A percentile compares a stretch with the other conserved stretches of the same genome.
phyloP scores from a whole-genome alignment of 2,113 vertebrate genomes.

The Uria lomvia region DNA sequence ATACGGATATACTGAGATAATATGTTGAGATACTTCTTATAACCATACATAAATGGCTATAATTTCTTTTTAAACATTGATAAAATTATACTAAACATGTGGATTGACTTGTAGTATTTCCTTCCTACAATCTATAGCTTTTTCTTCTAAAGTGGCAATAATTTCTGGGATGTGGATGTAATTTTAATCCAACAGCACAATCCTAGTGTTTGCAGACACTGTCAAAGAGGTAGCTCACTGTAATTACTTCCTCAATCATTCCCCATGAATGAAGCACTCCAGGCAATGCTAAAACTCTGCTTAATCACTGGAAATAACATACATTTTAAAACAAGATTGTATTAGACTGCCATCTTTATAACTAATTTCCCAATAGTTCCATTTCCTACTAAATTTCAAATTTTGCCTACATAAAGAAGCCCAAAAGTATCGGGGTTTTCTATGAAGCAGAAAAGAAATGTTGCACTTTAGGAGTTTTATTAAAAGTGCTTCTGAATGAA shows the following conservation, averaged over 20 bases:
- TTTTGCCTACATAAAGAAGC: constrained; percentile 36
- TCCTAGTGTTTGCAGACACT: constrained; percentile 51
- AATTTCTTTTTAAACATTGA: not conserved
- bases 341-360: constrained; percentile 58
- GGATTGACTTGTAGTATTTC: constrained; percentile 8
- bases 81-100: constrained; percentile 1
- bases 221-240: constrained; percentile 39
- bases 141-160: constrained; percentile 39
- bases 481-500: constrained; percentile 34
- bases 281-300: constrained; percentile 65
- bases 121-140: not conserved
- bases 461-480: constrained; percentile 20
- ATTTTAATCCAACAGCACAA: constrained; percentile 63
- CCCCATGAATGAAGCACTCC: constrained; percentile 59
- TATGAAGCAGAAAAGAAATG: constrained; percentile 35
- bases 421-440: not conserved
- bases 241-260: constrained; percentile 75
- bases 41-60: not conserved
- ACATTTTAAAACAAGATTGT: constrained; percentile 58
- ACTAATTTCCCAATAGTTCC: constrained; percentile 62
- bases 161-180: constrained; percentile 48
- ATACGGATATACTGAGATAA: not conserved
- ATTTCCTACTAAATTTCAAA: constrained; percentile 55
- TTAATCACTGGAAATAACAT: constrained; percentile 71
- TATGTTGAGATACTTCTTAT: not conserved